Evolutionary conservation across 2,888 invertebrate genomes (phyloP), one percentile per base, ranked within the genome.

Genomic region (Malthinus seriepunctatus): DNA sequence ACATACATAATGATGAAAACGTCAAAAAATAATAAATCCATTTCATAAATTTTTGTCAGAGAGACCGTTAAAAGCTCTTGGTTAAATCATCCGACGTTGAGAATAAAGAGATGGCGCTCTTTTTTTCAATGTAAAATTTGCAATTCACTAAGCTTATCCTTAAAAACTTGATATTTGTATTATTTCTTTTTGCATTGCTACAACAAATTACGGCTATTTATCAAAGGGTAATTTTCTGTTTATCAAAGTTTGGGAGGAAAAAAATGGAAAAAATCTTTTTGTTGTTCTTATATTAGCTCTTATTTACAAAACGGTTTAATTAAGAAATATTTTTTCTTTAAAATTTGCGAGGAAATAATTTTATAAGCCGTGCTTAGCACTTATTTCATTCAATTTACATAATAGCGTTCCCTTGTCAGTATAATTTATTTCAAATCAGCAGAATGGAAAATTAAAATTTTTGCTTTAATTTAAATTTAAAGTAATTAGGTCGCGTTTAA

Each of bases 81-180:
- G 32, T 39, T 39, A 32, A 39, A 50, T 12, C 37, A 38, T 37
- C 38, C 7, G 14, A 15, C 37, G 32, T 38, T 15, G 23, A 39
- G 32, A 37, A 37, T 35, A 14, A 38, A 50, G 37, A 7, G 45
- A 45, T 45, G 10, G 45, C 23, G 7, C 23, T 12, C 23, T 12
- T 50, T 50, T 38, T 32, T 50, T 50, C 37, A 50, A 50, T 37
- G 12, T 7, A 32, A 39, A 23, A 38, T 42, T 42, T 42, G 50
- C 38, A 50, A 50, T 50, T 50, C 50, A 32, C 38, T 50, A 50
- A 38, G 50, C 50, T 50, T 50, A 50, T 23, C 31, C 39, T 35
- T 38, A 39, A 38, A 50, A 50, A 50, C 32, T 37, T 10, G 37
- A 38, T 39, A 39, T 50, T 50, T 50, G 32, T 50, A 50, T 50